Evolutionary conservation across 1,140 invertebrate species (phyloP).

Genomic region (Rhyzopertha dominica): DNA sequence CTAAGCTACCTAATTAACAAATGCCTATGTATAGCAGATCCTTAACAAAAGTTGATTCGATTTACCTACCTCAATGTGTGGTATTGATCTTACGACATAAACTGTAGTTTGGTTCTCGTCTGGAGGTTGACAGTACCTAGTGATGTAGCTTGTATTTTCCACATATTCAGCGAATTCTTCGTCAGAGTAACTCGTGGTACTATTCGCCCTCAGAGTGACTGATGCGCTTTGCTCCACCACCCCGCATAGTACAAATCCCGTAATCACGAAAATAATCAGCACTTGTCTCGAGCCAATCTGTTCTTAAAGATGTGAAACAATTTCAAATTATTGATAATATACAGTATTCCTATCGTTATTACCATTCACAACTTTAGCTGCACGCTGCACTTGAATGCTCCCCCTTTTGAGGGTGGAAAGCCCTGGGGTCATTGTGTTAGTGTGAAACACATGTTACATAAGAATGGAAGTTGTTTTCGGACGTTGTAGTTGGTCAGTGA

Average conservation of each 20-base stretch:
- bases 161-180: conserved; percentile 47
- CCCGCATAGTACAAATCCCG: conserved; percentile 53
- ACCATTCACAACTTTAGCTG: conserved; percentile 55
- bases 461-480: conserved; percentile 3
- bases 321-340: no score
- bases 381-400: conserved; percentile 53
- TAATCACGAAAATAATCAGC: conserved; percentile 49
- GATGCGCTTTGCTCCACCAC: conserved; percentile 54
- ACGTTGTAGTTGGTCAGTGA: background rate
- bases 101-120: conserved; percentile 23
- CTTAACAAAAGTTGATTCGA: conserved; percentile 1
- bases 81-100: conserved; percentile 40
- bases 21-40: background rate
- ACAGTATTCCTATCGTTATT: no score
- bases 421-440: conserved; percentile 14
- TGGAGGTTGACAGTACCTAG: conserved; percentile 41
- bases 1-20: background rate
- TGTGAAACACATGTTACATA: conserved; percentile 1
- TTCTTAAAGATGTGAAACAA: conserved; percentile 39
- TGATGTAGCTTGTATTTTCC: conserved; percentile 46
- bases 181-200: conserved; percentile 39
- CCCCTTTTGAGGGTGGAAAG: conserved; percentile 48
- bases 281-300: conserved; percentile 51
- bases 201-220: conserved; percentile 51
- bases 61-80: conserved; percentile 41